A percentile compares a stretch with the other conserved stretches of the same genome.
These are phyloP conservation scores for Crotophaga sulcirostris DNA, from an alignment of 2,113 vertebrate species.

Conservation along the genomic window DNA sequence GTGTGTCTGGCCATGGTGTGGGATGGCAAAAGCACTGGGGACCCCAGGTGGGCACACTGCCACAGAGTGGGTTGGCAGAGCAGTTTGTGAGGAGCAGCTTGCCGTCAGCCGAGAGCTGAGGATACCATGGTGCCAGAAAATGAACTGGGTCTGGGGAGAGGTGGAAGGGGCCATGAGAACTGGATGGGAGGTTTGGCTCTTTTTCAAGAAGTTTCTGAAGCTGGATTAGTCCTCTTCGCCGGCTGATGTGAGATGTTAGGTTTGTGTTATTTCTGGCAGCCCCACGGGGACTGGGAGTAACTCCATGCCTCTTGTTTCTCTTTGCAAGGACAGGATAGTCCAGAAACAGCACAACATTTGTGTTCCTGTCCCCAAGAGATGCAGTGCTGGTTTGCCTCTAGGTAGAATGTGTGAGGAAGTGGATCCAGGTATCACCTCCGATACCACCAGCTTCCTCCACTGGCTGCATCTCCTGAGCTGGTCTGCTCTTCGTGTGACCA, in stretches of 20 bases:
- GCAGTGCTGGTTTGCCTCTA: background rate
- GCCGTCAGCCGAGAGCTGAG: background rate
- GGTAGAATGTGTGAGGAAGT: background rate
- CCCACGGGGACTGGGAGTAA: background rate
- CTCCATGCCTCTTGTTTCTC: constrained; percentile 21
- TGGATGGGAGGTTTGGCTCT: constrained; percentile 49
- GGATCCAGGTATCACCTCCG: background rate
- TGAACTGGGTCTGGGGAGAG: constrained; percentile 2
- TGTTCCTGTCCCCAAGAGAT: background rate
- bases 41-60: background rate
- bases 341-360: background rate
- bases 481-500: background rate
- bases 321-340: background rate
- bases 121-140: constrained; percentile 26
- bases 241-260: constrained; percentile 48
- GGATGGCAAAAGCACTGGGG: background rate
- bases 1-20: accelerated
- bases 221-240: constrained; percentile 31
- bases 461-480: background rate
- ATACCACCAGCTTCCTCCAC: background rate
- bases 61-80: background rate
- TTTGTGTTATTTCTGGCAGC: constrained; percentile 66
- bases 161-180: constrained; percentile 40
- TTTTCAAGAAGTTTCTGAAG: constrained; percentile 35
- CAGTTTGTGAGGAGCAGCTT: background rate